These are phyloP conservation scores for Saiga tatarica DNA, from an alignment of 2,113 vertebrate genomes.

Conservation along the genomic window DNA sequence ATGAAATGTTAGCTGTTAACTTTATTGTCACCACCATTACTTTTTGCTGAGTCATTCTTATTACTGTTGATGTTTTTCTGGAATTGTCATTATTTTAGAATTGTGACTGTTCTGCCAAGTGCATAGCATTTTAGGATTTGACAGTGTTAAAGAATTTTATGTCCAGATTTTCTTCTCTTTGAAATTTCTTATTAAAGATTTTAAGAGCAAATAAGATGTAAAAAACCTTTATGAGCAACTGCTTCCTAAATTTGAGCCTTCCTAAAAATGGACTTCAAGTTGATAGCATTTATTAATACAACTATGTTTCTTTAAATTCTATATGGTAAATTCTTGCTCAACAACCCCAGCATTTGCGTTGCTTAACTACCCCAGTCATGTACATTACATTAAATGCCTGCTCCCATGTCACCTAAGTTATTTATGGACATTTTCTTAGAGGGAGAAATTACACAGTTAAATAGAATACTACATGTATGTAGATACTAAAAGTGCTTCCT, in stretches of 20 bases:
- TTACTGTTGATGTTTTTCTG: neutral
- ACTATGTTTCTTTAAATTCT: neutral
- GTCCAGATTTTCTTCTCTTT: neutral
- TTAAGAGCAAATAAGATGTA: neutral
- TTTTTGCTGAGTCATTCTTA: slow-evolving; percentile 36
- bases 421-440: slow-evolving; percentile 13
- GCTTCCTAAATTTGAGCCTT: neutral
- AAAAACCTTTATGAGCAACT: neutral
- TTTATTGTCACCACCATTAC: neutral
- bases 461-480: neutral
- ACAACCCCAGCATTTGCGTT: neutral
- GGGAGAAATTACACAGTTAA: slow-evolving; percentile 11
- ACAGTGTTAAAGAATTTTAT: neutral
- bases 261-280: neutral
- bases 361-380: neutral
- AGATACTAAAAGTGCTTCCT: neutral
- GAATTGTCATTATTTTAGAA: neutral
- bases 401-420: neutral
- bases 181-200: neutral
- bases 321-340: neutral
- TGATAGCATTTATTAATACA: neutral
- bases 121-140: neutral
- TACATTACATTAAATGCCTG: neutral
- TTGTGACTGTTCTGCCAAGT: neutral
- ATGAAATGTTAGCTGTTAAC: neutral